Percentiles rank a stretch among this genome's conserved stretches.
phyloP scores from a whole-genome alignment of 2,888 invertebrate genomes.

The Pomacea canaliculata region DNA sequence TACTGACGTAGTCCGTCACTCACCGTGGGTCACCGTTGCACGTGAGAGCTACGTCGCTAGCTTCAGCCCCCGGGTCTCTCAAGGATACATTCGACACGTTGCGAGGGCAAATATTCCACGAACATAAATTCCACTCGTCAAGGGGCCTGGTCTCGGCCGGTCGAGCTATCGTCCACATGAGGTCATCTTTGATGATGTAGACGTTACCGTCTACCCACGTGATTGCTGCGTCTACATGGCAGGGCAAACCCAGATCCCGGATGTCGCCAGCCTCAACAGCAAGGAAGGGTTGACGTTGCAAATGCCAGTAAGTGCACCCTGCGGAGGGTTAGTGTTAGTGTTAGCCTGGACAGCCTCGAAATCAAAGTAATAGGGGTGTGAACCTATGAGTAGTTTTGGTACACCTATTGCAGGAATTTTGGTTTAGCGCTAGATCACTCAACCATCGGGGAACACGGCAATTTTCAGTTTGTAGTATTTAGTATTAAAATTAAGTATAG shows the following conservation, averaged over 20 bases:
- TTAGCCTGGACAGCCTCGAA: too few relatives aligned
- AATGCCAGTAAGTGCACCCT: conserved; percentile 24
- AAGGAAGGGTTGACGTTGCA: not conserved
- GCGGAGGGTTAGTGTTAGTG: not conserved
- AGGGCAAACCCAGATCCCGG: conserved; percentile 24
- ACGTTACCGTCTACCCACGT: conserved; percentile 16
- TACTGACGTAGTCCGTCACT: not conserved
- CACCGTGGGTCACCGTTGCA: conserved; percentile 34
- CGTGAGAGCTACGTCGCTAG: not conserved
- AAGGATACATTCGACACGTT: too few relatives aligned
- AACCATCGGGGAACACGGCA: too few relatives aligned
- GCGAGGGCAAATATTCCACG: conserved; percentile 31
- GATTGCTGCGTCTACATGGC: conserved; percentile 30
- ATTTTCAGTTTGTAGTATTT: too few relatives aligned
- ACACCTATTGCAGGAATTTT: too few relatives aligned
- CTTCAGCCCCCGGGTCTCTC: not conserved
- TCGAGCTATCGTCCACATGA: conserved; percentile 7
- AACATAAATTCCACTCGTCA: conserved; percentile 30
- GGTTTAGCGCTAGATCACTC: too few relatives aligned
- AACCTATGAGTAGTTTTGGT: too few relatives aligned
- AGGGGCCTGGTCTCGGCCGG: conserved; percentile 8
- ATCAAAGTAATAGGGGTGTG: too few relatives aligned
- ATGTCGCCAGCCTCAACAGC: conserved; percentile 3
- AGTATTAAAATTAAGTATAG: too few relatives aligned
- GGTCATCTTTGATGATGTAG: conserved; percentile 23